Conservation (phyloP, 2,888 invertebrate genomes). For the Ormyrus thymus region DNA sequence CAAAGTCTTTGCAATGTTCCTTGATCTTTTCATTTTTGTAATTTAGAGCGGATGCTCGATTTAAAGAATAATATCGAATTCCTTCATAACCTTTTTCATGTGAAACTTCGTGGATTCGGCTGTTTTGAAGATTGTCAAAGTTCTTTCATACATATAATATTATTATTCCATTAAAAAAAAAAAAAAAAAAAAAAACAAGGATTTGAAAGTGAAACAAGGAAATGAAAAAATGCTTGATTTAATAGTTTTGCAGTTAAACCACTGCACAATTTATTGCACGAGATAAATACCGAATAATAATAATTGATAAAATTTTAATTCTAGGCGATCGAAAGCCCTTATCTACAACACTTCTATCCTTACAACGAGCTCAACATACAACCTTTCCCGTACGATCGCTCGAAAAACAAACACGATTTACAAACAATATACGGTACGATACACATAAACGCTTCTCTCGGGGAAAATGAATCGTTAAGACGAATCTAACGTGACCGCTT, state of each 20-base stretch:
- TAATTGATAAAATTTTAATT: conserved; percentile 56
- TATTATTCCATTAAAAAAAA: neutral
- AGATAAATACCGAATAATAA: conserved; percentile 60
- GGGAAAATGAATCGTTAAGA: too few relatives aligned
- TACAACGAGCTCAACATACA: too few relatives aligned
- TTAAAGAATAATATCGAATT: neutral
- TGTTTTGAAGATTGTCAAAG: neutral
- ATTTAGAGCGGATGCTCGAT: neutral
- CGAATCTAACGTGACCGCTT: too few relatives aligned
- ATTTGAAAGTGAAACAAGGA: neutral
- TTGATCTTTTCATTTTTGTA: conserved; percentile 23
- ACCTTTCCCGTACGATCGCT: too few relatives aligned
- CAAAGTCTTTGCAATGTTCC: conserved; percentile 45
- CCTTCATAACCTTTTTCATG: conserved; percentile 5
- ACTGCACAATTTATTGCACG: conserved; percentile 70
- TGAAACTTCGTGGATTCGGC: conserved; percentile 6
- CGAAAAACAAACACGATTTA: neutral
- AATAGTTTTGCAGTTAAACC: conserved; percentile 61
- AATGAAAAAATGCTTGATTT: conserved; percentile 31
- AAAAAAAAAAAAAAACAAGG: too few relatives aligned
- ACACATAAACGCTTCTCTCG: neutral
- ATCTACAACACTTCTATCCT: neutral
- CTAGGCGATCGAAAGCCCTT: too few relatives aligned
- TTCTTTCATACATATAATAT: neutral
- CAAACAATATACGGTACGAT: conserved; percentile 24